Percentiles rank a stretch among this genome's conserved stretches.
Evolutionary conservation across 2,113 vertebrate species (phyloP).

Genomic region (Euleptes europaea): DNA sequence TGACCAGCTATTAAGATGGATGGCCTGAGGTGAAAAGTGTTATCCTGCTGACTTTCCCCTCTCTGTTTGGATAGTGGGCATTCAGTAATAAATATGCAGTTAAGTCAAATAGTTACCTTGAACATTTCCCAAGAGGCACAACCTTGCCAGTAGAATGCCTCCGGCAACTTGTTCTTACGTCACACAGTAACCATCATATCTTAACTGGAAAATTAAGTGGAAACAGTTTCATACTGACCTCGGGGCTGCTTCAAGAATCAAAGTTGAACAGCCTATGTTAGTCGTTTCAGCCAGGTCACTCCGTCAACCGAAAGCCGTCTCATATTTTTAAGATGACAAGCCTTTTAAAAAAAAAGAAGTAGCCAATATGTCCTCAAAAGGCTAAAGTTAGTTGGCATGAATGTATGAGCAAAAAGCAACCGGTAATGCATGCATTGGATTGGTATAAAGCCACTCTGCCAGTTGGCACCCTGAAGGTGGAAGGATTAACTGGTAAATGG

Average conservation of each 20-base stretch:
- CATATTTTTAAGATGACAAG: not conserved
- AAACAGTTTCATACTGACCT: conserved; percentile 2
- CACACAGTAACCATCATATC: conserved; percentile 3
- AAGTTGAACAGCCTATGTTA: not conserved
- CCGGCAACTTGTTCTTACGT: not conserved
- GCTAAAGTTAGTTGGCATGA: conserved; percentile 10
- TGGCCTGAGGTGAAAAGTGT: conserved; percentile 40
- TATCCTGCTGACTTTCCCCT: conserved; percentile 4
- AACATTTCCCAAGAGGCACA: conserved; percentile 10
- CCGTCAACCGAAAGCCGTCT: not conserved
- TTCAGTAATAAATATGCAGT: conserved; percentile 3
- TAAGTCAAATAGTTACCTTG: conserved; percentile 21
- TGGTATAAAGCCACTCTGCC: conserved; percentile 14
- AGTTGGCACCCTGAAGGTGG: conserved; percentile 11
- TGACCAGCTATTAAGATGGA: conserved; percentile 45
- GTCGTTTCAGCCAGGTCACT: not conserved
- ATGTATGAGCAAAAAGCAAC: conserved; percentile 27
- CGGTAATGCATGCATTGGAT: conserved; percentile 1
- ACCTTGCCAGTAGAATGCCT: not conserved
- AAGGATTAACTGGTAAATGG: conserved; percentile 34
- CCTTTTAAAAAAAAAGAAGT: not conserved
- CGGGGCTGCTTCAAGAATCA: not conserved
- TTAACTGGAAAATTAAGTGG: conserved; percentile 27
- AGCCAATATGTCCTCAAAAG: not conserved
- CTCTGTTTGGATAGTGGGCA: conserved; percentile 22